A percentile compares a stretch with the other conserved stretches of the same genome.
Evolutionary conservation across 2,113 vertebrate species (phyloP).

Genomic region (Hemichromis elongatus): DNA sequence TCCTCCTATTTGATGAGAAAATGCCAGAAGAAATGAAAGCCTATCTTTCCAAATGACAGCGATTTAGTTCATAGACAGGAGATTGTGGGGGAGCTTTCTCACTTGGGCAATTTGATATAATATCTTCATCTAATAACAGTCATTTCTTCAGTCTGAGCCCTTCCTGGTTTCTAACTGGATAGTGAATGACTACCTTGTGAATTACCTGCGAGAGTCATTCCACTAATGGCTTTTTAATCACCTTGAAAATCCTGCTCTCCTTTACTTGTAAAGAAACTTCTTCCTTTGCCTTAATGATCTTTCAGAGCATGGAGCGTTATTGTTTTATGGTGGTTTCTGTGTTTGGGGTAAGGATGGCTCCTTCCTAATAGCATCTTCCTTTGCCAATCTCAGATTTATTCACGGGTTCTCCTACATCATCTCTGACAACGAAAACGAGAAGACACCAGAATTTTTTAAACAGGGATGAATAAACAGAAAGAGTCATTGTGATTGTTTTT

Average conservation of each 20-base stretch:
- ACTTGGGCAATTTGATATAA: conserved; percentile 59
- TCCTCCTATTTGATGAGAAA: conserved; percentile 26
- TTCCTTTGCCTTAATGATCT: conserved; percentile 43
- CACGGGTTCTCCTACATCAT: background rate
- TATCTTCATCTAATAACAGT: conserved; percentile 70
- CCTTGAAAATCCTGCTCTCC: conserved; percentile 56
- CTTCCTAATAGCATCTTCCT: background rate
- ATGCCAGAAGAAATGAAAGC: conserved; percentile 38
- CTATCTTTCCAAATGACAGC: conserved; percentile 49
- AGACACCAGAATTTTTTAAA: background rate
- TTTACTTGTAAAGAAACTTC: conserved; percentile 38
- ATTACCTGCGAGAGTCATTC: conserved; percentile 71
- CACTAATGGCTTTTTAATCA: conserved; percentile 76
- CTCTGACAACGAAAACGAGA: conserved; percentile 16
- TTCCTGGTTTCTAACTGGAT: conserved; percentile 60
- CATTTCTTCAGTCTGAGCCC: conserved; percentile 51
- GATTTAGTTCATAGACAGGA: conserved; percentile 37
- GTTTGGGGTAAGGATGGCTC: background rate
- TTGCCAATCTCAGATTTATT: conserved; percentile 21
- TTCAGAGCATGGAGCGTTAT: background rate
- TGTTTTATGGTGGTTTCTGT: background rate
- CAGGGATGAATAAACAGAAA: background rate
- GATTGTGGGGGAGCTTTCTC: conserved; percentile 47
- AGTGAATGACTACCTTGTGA: conserved; percentile 68
- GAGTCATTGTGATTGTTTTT: background rate